phyloP scores from a whole-genome alignment of 2,888 invertebrate species.

The Norana najaformis region DNA sequence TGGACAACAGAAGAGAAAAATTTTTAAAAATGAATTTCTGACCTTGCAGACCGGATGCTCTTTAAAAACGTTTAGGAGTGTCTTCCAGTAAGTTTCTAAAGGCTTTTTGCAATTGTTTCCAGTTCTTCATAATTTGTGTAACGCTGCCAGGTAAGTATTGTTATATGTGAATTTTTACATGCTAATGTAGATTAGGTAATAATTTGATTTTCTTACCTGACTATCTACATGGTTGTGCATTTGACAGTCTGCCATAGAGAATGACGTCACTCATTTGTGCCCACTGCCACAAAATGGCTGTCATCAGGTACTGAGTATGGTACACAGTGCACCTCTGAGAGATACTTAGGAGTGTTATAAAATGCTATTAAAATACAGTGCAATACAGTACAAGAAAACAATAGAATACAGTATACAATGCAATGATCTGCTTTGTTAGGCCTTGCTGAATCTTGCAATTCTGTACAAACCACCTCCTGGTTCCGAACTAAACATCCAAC shows the following conservation, averaged over 20 bases:
- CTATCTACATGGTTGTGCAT: background rate
- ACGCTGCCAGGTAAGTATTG: background rate
- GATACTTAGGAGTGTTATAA: background rate
- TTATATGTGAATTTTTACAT: background rate
- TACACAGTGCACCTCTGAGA: background rate
- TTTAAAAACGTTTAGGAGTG: background rate
- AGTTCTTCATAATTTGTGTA: background rate
- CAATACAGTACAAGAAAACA: too few relatives aligned
- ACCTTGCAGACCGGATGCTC: background rate
- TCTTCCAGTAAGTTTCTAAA: background rate
- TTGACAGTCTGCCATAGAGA: background rate
- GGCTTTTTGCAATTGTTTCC: background rate
- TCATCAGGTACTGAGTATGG: background rate
- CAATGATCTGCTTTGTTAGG: slow-evolving; percentile 18
- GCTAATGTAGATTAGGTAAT: background rate
- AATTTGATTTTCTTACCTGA: background rate
- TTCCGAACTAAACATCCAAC: slow-evolving; percentile 35
- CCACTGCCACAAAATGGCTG: background rate
- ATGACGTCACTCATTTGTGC: background rate
- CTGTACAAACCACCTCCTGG: slow-evolving; percentile 54
- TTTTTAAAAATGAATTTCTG: background rate
- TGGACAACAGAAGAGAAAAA: background rate
- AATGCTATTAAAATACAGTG: background rate
- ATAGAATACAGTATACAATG: too few relatives aligned
- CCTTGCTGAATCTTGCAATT: slow-evolving; percentile 51